Conservation (phyloP, 2,888 invertebrate genomes). For the Euplagia quadripunctaria region DNA sequence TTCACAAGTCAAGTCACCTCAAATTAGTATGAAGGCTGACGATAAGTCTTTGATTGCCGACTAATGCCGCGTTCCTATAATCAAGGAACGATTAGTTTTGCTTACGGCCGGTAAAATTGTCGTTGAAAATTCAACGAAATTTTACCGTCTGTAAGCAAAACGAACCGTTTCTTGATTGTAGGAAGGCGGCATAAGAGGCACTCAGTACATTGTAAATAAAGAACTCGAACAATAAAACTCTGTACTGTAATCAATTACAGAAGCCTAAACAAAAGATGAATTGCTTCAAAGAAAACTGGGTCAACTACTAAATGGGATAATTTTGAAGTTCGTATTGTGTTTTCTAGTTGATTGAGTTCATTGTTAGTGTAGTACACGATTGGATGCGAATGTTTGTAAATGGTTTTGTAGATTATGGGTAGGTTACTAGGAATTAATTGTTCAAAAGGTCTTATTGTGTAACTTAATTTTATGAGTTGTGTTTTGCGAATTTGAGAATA, state of each 20-base stretch:
- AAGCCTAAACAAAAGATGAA: conserved; percentile 23
- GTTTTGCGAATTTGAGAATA: too few relatives aligned
- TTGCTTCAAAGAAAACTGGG: conserved; percentile 22
- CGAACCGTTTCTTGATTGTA: too few relatives aligned
- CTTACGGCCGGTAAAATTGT: too few relatives aligned
- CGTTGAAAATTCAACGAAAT: too few relatives aligned
- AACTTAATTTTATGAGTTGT: too few relatives aligned
- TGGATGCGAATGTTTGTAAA: conserved; percentile 18
- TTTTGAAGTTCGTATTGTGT: conserved; percentile 24
- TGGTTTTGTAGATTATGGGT: conserved; percentile 9
- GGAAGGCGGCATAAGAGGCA: too few relatives aligned
- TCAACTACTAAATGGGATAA: conserved; percentile 19
- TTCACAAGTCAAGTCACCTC: not conserved
- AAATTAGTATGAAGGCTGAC: not conserved
- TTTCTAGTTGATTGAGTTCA: conserved; percentile 24
- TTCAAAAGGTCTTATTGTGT: too few relatives aligned
- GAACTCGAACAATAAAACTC: conserved; percentile 1
- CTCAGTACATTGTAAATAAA: conserved; percentile 3
- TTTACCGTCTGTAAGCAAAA: too few relatives aligned
- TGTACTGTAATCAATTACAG: conserved; percentile 24
- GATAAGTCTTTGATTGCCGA: not conserved
- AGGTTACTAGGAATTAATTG: not conserved
- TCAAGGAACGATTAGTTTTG: too few relatives aligned
- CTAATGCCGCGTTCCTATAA: too few relatives aligned
- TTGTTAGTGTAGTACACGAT: conserved; percentile 15